Evolutionary conservation across 2,888 invertebrate genomes (phyloP).

Genomic region (Heliconius aoede): DNA sequence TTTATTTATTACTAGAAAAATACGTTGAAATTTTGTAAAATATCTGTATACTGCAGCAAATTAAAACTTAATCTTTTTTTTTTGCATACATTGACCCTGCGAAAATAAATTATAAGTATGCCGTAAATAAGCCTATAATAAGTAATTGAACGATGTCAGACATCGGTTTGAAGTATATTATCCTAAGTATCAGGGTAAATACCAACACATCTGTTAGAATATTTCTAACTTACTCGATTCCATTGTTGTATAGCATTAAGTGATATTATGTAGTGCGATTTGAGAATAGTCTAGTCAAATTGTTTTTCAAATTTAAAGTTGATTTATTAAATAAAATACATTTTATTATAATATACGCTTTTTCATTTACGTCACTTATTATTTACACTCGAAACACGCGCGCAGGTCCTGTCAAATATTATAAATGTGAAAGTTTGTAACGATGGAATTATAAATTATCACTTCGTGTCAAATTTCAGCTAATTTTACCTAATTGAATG

Average conservation of each 20-base stretch:
- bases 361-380: constrained; percentile 31
- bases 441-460: too few relatives aligned
- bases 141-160: constrained; percentile 51
- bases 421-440: too few relatives aligned
- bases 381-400: background rate
- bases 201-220: constrained; percentile 41
- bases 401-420: too few relatives aligned
- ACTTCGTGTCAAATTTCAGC: too few relatives aligned
- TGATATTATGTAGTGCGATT: constrained; percentile 50
- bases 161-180: constrained; percentile 58
- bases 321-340: constrained; percentile 63
- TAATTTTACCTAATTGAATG: too few relatives aligned
- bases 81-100: background rate
- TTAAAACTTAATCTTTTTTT: too few relatives aligned
- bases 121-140: constrained; percentile 22
- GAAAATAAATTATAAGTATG: constrained; percentile 11
- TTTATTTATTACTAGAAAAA: too few relatives aligned
- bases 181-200: constrained; percentile 71
- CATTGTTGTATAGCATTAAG: constrained; percentile 53
- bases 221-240: constrained; percentile 49
- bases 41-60: too few relatives aligned
- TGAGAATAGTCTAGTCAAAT: constrained; percentile 55
- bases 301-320: constrained; percentile 65
- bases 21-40: too few relatives aligned
- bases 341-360: constrained; percentile 53